phyloP scores from a whole-genome alignment of 2,797 vertebrate genomes.

The Sebastes trivittatus region DNA sequence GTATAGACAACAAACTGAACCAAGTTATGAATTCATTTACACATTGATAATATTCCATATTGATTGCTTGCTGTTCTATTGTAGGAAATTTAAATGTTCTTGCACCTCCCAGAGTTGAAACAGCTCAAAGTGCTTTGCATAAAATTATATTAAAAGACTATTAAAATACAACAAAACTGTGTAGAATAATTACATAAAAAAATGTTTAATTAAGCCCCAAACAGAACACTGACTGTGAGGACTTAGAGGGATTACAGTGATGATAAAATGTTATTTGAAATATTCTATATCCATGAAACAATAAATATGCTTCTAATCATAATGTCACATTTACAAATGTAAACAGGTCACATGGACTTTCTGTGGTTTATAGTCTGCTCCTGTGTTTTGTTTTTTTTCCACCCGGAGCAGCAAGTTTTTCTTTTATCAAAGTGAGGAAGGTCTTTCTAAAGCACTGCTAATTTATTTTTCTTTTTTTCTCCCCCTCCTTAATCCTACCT shows the following conservation, averaged over 20 bases:
- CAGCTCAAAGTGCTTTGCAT: not conserved
- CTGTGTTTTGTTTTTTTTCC: not conserved
- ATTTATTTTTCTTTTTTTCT: constrained; percentile 27
- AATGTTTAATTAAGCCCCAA: not conserved
- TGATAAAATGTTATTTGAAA: not conserved
- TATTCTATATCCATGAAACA: not conserved
- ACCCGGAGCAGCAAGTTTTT: not conserved
- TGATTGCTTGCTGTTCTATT: not conserved
- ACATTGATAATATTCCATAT: not conserved
- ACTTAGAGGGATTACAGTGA: not conserved
- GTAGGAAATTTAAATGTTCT: not conserved
- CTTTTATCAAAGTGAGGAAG: constrained; percentile 11
- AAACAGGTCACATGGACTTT: not conserved
- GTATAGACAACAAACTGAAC: not conserved
- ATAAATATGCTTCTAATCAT: not conserved
- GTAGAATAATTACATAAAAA: not conserved
- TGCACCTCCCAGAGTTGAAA: not conserved
- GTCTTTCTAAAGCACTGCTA: constrained; percentile 31
- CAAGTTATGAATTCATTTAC: not conserved
- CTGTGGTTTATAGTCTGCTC: not conserved
- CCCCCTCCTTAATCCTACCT: constrained; percentile 33
- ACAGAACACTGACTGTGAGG: not conserved
- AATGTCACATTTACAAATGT: not conserved
- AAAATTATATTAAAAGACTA: not conserved
- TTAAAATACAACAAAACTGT: not conserved